These are phyloP conservation scores for Menidia menidia DNA, from an alignment of 2,797 vertebrate species.

Conservation along the genomic window DNA sequence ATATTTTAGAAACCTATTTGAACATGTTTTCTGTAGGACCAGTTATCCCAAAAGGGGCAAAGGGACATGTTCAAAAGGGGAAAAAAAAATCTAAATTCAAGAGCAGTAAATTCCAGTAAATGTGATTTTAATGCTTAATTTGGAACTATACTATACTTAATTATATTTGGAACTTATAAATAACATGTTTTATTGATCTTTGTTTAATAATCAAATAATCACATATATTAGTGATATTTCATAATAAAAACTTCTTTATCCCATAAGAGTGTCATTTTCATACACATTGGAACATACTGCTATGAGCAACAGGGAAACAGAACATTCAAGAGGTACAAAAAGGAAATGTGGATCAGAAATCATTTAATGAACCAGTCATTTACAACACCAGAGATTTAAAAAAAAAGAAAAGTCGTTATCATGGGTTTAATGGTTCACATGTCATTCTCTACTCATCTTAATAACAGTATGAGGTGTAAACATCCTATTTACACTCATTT, in stretches of 20 bases:
- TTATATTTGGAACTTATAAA: too few relatives aligned
- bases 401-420: constrained; percentile 25
- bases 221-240: not conserved
- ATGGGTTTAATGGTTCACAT: constrained; percentile 15
- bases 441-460: not conserved
- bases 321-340: constrained; percentile 6
- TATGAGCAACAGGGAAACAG: constrained; percentile 3
- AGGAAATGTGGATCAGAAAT: constrained; percentile 22
- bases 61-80: too few relatives aligned
- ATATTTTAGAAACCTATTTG: not conserved
- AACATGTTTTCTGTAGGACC: not conserved
- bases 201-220: too few relatives aligned
- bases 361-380: constrained; percentile 47
- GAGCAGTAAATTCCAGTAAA: too few relatives aligned
- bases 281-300: constrained; percentile 6
- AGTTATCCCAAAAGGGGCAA: too few relatives aligned
- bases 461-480: not conserved
- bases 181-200: too few relatives aligned
- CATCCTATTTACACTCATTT: not conserved
- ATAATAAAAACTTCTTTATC: constrained; percentile 17
- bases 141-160: too few relatives aligned
- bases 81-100: too few relatives aligned
- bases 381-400: constrained; percentile 19
- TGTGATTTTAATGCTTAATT: too few relatives aligned
- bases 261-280: not conserved